These are phyloP conservation scores for Heteropelma amictum DNA, from an alignment of 2,888 invertebrate species.

Conservation along the genomic window DNA sequence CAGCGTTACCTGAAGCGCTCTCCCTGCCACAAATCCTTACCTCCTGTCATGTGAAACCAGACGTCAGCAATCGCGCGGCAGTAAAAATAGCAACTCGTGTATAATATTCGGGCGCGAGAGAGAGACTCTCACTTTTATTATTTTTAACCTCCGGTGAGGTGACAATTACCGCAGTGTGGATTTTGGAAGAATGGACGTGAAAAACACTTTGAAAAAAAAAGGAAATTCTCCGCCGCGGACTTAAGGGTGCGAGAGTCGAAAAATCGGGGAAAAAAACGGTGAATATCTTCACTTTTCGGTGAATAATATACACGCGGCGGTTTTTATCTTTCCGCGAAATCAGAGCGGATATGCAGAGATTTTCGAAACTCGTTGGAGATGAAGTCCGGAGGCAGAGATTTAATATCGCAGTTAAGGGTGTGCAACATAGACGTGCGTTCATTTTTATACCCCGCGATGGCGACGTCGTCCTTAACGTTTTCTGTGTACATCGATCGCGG, in stretches of 20 bases:
- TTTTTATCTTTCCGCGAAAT: too few relatives aligned
- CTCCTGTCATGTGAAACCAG: slow-evolving; percentile 30
- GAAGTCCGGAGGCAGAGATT: background rate
- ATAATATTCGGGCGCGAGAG: background rate
- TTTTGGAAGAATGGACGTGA: too few relatives aligned
- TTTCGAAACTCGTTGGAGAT: too few relatives aligned
- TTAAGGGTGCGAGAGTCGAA: too few relatives aligned
- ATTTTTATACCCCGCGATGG: background rate
- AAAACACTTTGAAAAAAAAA: too few relatives aligned
- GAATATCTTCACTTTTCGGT: too few relatives aligned
- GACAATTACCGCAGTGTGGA: background rate
- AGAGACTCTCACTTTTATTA: slow-evolving; percentile 19
- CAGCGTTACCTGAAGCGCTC: slow-evolving; percentile 58
- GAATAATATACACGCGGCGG: too few relatives aligned
- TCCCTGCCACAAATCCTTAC: slow-evolving; percentile 1
- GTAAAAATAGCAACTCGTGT: background rate
- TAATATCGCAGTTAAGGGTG: background rate
- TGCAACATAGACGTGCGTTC: too few relatives aligned
- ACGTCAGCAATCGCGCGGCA: slow-evolving; percentile 17
- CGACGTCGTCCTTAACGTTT: background rate
- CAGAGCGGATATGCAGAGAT: too few relatives aligned
- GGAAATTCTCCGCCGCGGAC: too few relatives aligned
- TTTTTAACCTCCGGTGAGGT: slow-evolving; percentile 3
- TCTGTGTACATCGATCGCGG: slow-evolving; percentile 8
- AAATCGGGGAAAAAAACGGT: too few relatives aligned